These are phyloP conservation scores for Dipus sagitta DNA, from an alignment of 2,797 vertebrate species.

Conservation along the genomic window DNA sequence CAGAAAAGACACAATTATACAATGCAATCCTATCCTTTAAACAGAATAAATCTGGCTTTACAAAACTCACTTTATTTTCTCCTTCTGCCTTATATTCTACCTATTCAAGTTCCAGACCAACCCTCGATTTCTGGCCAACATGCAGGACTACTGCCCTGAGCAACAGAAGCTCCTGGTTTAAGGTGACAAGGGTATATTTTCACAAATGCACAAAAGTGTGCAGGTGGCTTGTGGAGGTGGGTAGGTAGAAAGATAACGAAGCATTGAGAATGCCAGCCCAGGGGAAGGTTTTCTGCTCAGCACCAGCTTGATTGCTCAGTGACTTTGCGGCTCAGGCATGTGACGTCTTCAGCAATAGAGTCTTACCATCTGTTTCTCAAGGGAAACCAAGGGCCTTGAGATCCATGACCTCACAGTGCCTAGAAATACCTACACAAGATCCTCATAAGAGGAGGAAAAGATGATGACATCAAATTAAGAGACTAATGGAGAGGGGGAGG, in stretches of 20 bases:
- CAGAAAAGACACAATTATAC: background rate
- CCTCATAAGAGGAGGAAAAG: too few relatives aligned
- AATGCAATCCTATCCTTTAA: background rate
- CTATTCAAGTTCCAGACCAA: constrained; percentile 9
- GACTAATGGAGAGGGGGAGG: too few relatives aligned
- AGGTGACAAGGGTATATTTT: background rate
- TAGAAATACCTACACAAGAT: too few relatives aligned
- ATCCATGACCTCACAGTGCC: too few relatives aligned
- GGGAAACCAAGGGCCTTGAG: too few relatives aligned
- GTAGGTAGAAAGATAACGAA: background rate
- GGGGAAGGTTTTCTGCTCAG: too few relatives aligned
- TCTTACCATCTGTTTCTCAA: too few relatives aligned
- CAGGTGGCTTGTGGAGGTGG: background rate
- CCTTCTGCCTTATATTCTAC: background rate
- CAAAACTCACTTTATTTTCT: constrained; percentile 9
- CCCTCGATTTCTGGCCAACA: background rate
- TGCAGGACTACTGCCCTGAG: background rate
- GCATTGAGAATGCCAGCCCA: background rate
- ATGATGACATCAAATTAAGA: too few relatives aligned
- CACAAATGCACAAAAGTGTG: background rate
- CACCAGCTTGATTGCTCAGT: too few relatives aligned
- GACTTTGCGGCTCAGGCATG: too few relatives aligned
- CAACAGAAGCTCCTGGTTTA: constrained; percentile 7
- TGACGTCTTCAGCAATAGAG: too few relatives aligned
- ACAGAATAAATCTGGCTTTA: background rate